phyloP scores from a whole-genome alignment of 2,797 vertebrate species.

The Lepilemur ruficaudatus region DNA sequence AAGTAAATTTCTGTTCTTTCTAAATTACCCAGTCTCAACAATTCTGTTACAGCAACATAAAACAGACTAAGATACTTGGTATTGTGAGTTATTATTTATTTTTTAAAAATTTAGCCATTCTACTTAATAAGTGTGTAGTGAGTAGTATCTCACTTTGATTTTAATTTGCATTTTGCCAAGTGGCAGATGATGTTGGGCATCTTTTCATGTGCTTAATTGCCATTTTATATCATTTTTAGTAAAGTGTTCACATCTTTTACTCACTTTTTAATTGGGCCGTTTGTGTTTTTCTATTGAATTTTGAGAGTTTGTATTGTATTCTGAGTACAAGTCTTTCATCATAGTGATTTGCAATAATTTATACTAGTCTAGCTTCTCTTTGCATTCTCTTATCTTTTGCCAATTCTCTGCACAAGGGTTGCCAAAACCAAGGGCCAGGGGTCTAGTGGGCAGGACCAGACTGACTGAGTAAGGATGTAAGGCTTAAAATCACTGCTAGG shows the following conservation, averaged over 20 bases:
- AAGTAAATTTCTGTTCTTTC: not conserved
- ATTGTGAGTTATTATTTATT: not conserved
- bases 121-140: not conserved
- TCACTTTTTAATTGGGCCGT: not conserved
- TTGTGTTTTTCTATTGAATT: not conserved
- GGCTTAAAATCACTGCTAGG: not conserved
- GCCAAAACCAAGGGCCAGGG: not conserved
- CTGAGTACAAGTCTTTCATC: not conserved
- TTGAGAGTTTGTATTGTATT: not conserved
- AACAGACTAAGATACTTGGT: not conserved
- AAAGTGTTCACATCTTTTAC: not conserved
- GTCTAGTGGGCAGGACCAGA: not conserved
- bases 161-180: not conserved
- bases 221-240: not conserved
- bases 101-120: not conserved
- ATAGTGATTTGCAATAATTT: not conserved
- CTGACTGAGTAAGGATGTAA: not conserved
- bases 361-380: not conserved
- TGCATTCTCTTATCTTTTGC: not conserved
- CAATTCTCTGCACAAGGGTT: not conserved
- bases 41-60: not conserved
- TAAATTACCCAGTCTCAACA: not conserved
- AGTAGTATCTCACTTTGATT: not conserved
- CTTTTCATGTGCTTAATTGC: not conserved
- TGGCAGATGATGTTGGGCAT: not conserved